Evolutionary conservation across 2,113 vertebrate genomes (phyloP), one percentile per base, ranked within the genome.

Genomic region (Catagonus wagneri): DNA sequence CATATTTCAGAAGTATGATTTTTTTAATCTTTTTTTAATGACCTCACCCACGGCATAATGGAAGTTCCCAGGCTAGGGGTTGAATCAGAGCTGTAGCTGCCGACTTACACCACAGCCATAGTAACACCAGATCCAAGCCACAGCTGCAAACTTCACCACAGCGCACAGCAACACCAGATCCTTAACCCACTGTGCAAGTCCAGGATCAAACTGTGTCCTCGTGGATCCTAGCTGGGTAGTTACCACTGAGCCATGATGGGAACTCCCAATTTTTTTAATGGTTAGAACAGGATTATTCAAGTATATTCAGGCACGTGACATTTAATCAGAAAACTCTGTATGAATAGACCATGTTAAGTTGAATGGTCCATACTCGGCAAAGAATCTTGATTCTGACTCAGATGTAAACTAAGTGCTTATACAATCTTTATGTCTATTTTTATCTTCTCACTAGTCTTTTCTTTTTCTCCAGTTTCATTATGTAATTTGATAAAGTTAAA

Each of bases 401-500:
- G 76, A 60, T 25, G 36, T 69, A 84, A 76, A 89, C 3, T 22
- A 68, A 76, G 34, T 50, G 50, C 22, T 68, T 76, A 68, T 58
- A 3, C 9, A 89, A 65, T 92, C 52, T 86, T 96, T 61, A 72
- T 50, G 27, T 66, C 20, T 54, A 74, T 90, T 79, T 91, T 89
- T 17, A 87, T 89, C 12, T 89, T 83, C 36, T 88, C 12, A 66
- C 25, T 56, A 72, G 54, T 63, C 39, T 84, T 72, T 72, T 34
- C 63, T 80, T 95, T 93, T 79, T 68, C 39, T 89, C 61, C 6
- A 92, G 9, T 92, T 78, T 88, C 66, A 50, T 61, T 78, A 89
- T 72, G 15, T n/a, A 66, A 89, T 83, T 97, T 58, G 86, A 13
- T 71, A 50, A 96, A 63, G 20, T 89, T 83, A 88, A 93, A 79